Evolutionary conservation across 1,140 invertebrate genomes (phyloP), one percentile per base, ranked within the genome.

Genomic region (Reticulitermes speratus): DNA sequence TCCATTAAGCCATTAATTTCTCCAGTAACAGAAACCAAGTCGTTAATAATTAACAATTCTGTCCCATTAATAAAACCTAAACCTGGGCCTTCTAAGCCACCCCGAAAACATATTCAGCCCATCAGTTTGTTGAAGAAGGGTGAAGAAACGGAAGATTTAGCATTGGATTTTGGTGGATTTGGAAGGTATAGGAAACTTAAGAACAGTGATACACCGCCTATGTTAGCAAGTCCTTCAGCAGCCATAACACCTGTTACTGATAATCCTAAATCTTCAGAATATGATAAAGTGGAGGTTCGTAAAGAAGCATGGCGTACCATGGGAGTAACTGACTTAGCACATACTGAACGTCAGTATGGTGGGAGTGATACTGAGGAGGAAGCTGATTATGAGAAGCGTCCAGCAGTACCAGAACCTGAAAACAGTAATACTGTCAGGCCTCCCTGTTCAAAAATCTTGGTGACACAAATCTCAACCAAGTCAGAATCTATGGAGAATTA

Each of bases 241-340:
- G 38, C 52, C n/a, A 83, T 8, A 48, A 48, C n/a, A 25, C 59
- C 84, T 30, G 84, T 55, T 48, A n/a, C n/a, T 75, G 65, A 75
- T 9, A 84, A 52, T 30, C 52, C 83, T 84, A 30, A n/a, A 14
- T n/a, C 82, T 23, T 83, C 44, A 83, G 84, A n/a, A 83, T 96
- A 96, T 89, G 95, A 96, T 88, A 91, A 93, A 88, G 93, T 96
- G 6, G 94, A 95, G 91, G 92, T 95, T 45, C 90, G 94, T 85
- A 95, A 93, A 88, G 94, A 96, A 87, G 96, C 95, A 65, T 96
- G 96, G 96, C 94, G 93, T 89, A 96, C 95, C 2, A 91, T 96
- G 82, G 96, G 96, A 25, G 92, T 96, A n/a, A 94, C 94, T 88
- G 94, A 94, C 81, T 92, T 95, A 19, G 92, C 93, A 87, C 95